phyloP scores from a whole-genome alignment of 1,140 invertebrate genomes.

The Lanistes nyassanus region DNA sequence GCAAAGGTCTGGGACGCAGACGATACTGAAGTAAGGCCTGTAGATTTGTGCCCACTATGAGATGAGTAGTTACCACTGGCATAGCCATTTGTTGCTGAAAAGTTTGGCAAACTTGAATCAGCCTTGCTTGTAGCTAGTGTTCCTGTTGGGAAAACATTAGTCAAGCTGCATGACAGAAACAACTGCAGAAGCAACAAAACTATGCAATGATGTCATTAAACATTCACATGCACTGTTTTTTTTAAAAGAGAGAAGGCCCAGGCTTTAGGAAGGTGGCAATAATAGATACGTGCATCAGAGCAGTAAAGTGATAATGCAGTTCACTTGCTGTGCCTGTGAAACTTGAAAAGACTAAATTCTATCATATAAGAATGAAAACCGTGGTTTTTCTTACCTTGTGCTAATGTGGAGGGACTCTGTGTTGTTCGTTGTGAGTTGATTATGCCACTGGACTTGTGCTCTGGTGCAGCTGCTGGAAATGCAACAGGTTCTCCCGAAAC shows the following conservation, averaged over 20 bases:
- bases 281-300: no score
- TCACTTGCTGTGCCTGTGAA: no score
- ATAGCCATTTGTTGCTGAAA: slow-evolving; percentile 32
- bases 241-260: no score
- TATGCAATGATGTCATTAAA: neutral
- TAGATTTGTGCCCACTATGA: slow-evolving; percentile 34
- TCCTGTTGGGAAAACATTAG: slow-evolving; percentile 32
- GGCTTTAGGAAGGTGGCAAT: no score
- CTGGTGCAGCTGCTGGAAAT: slow-evolving; percentile 9
- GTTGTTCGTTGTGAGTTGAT: slow-evolving; percentile 11
- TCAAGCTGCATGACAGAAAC: neutral
- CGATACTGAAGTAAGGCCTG: slow-evolving; percentile 20
- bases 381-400: slow-evolving; percentile 1
- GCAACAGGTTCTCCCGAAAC: slow-evolving; percentile 8
- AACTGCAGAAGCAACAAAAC: neutral
- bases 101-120: slow-evolving; percentile 27
- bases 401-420: neutral
- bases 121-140: slow-evolving; percentile 43
- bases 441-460: slow-evolving; percentile 4
- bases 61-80: slow-evolving; percentile 22
- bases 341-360: no score
- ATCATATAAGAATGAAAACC: no score
- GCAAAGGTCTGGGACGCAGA: slow-evolving; percentile 26
- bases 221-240: neutral
- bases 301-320: no score